These are phyloP conservation scores for Ichneumoninae sp. DNA, from an alignment of 2,888 invertebrate genomes.

Conservation along the genomic window DNA sequence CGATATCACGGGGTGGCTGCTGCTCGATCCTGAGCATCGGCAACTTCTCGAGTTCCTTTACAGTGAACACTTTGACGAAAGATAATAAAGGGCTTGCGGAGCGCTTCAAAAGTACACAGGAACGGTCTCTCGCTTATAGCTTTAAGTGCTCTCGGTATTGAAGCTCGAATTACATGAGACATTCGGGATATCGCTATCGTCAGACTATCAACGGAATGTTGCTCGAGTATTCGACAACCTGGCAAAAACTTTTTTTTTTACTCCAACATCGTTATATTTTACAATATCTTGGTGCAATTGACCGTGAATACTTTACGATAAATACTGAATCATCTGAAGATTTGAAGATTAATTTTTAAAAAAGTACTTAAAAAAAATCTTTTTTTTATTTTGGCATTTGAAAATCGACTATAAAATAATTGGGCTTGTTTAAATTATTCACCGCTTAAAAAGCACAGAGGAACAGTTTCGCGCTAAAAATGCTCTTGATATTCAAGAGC, in stretches of 20 bases:
- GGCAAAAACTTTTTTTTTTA: not conserved
- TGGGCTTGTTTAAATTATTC: too few species aligned
- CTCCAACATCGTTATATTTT: not conserved
- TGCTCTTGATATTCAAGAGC: too few species aligned
- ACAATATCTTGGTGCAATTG: not conserved
- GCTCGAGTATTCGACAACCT: not conserved
- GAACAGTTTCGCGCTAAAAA: not conserved
- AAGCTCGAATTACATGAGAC: not conserved
- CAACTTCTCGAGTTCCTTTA: constrained; percentile 89
- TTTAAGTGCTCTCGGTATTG: not conserved
- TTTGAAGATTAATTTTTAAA: too few species aligned
- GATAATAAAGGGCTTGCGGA: constrained; percentile 27
- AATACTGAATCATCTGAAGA: too few species aligned
- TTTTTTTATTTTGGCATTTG: too few species aligned
- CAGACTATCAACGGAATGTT: not conserved
- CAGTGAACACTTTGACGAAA: constrained; percentile 86
- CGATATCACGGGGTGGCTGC: constrained; percentile 86
- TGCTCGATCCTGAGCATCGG: constrained; percentile 86
- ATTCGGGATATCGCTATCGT: not conserved
- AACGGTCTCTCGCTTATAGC: not conserved
- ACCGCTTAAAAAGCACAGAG: too few species aligned
- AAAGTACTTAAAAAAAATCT: too few species aligned
- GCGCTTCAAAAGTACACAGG: not conserved
- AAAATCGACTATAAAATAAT: too few species aligned
- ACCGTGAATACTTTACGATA: too few species aligned